Conservation (phyloP, 2,113 vertebrate species). For the Callocephalon fimbriatum region DNA sequence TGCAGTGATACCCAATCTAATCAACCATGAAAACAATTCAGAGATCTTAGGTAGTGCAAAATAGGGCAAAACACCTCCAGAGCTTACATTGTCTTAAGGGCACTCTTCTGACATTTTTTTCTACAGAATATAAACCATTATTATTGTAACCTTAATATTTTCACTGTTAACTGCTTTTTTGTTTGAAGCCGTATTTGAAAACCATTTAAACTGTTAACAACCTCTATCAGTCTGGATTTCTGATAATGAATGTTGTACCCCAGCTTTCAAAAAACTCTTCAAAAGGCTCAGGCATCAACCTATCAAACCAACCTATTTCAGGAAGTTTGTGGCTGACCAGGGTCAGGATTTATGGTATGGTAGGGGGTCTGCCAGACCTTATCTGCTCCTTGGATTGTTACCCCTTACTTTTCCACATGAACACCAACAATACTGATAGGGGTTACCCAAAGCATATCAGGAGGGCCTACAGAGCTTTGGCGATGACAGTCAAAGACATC, state of each 20-base stretch:
- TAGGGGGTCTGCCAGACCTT: neutral
- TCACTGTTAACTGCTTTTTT: neutral
- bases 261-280: neutral
- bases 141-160: neutral
- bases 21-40: neutral
- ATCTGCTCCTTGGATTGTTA: neutral
- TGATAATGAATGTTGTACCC: neutral
- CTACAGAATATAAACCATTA: neutral
- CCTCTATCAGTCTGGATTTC: neutral
- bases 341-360: neutral
- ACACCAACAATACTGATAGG: neutral
- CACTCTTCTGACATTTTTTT: neutral
- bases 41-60: neutral
- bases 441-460: neutral
- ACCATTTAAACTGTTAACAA: neutral
- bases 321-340: neutral
- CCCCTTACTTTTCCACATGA: neutral
- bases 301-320: neutral
- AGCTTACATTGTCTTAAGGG: neutral
- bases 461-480: neutral
- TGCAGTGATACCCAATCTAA: neutral
- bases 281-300: neutral
- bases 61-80: neutral
- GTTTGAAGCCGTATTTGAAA: neutral
- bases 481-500: neutral